Percentiles rank a stretch among this genome's conserved stretches.
Conservation (phyloP, 2,888 invertebrate genomes). For the Alentia gelatinosa region DNA sequence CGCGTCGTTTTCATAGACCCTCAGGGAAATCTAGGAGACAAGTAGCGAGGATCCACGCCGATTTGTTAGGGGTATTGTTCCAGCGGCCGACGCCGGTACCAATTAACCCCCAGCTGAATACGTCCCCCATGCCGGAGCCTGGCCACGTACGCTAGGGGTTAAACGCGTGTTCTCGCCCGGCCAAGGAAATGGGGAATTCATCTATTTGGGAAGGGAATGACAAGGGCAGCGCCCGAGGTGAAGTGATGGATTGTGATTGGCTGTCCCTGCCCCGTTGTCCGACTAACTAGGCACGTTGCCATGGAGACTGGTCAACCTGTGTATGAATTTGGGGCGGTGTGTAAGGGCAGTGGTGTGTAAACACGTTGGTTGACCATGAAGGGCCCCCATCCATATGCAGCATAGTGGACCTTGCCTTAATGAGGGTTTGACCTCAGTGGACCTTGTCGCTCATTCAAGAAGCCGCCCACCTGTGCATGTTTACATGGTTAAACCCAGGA, state of each 20-base stretch:
- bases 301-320: not conserved
- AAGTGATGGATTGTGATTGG: conserved; percentile 3
- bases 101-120: not conserved
- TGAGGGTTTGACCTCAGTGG: too few species aligned
- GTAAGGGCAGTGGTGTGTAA: not conserved
- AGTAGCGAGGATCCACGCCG: not conserved
- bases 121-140: not conserved
- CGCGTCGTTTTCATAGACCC: not conserved
- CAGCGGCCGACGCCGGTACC: not conserved
- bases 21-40: conserved; percentile 4
- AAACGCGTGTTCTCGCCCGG: conserved; percentile 1
- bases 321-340: not conserved
- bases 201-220: not conserved
- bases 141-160: not conserved
- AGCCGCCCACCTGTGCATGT: too few species aligned
- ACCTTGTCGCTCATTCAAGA: too few species aligned
- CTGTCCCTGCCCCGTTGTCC: not conserved
- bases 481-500: too few species aligned
- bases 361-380: too few species aligned
- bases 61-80: not conserved
- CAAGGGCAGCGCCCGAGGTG: not conserved
- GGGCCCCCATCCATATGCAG: too few species aligned
- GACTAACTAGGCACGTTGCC: not conserved
- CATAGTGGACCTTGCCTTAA: too few species aligned
- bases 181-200: not conserved